These are phyloP conservation scores for Apistogramma diplotaenia DNA, from an alignment of 2,113 vertebrate genomes.

Conservation along the genomic window DNA sequence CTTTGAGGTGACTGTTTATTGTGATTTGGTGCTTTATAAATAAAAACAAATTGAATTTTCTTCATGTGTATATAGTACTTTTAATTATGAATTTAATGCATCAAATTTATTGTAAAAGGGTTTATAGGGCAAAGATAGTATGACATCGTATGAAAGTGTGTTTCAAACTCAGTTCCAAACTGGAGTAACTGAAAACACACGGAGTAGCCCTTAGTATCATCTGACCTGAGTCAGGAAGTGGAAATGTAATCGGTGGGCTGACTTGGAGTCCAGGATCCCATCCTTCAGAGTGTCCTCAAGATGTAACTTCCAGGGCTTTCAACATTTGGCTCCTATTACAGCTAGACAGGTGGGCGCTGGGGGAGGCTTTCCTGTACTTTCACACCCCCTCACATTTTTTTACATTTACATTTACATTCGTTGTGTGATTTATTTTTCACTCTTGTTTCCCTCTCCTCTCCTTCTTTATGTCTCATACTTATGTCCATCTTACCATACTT, in stretches of 20 bases:
- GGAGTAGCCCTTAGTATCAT: not conserved
- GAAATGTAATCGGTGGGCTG: conserved; percentile 19
- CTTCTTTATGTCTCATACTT: not conserved
- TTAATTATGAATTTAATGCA: not conserved
- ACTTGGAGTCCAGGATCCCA: conserved; percentile 15
- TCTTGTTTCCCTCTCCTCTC: not conserved
- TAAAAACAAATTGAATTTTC: too few species aligned
- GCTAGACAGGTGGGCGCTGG: conserved; percentile 42
- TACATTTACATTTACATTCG: not conserved
- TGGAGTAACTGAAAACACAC: not conserved
- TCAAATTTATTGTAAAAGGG: not conserved
- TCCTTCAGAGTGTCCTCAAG: conserved; percentile 2
- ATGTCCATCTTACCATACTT: not conserved
- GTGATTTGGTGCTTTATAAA: too few species aligned
- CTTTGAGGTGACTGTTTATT: too few species aligned
- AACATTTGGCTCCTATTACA: conserved; percentile 55
- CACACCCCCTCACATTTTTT: not conserved
- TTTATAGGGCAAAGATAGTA: not conserved
- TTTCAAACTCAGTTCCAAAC: not conserved
- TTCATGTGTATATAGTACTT: not conserved
- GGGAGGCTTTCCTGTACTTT: conserved; percentile 5
- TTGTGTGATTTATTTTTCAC: not conserved
- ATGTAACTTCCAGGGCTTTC: conserved; percentile 39
- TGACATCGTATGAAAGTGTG: not conserved
- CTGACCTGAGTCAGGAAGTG: conserved; percentile 26